Evolutionary conservation across 2,797 vertebrate genomes (phyloP).

Genomic region (Gallinago nigripennis): DNA sequence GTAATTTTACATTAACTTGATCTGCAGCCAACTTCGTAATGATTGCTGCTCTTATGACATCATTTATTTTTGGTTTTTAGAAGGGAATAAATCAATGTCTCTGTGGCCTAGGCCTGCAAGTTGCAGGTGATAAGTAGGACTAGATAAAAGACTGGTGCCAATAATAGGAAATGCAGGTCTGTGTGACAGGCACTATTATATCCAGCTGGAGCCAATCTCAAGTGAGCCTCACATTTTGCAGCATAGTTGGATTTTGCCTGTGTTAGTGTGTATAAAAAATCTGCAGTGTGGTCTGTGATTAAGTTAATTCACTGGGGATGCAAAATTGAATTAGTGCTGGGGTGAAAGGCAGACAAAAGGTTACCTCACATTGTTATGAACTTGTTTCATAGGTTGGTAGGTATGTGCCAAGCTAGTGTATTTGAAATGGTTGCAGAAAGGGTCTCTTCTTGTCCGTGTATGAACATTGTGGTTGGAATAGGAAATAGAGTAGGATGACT

Average conservation of each 20-base stretch:
- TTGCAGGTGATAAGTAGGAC: not conserved
- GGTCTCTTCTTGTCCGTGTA: not conserved
- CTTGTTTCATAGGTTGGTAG: not conserved
- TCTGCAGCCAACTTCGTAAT: not conserved
- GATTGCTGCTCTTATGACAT: not conserved
- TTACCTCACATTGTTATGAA: not conserved
- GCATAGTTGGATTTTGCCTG: not conserved
- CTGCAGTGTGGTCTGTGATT: not conserved
- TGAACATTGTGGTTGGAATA: not conserved
- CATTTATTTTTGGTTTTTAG: not conserved
- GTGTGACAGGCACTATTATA: not conserved
- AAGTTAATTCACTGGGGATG: constrained; percentile 15
- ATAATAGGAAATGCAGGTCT: not conserved
- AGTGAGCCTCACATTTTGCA: not conserved
- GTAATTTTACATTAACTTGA: not conserved
- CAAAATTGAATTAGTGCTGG: not conserved
- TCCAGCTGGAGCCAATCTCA: not conserved
- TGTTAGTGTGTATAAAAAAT: not conserved
- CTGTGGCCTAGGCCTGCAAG: not conserved
- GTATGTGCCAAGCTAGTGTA: not conserved
- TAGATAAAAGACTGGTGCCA: not conserved
- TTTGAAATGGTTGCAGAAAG: not conserved
- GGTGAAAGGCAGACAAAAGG: not conserved
- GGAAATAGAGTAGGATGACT: not conserved
- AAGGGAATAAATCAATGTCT: not conserved